These are phyloP conservation scores for Hyposoter didymator DNA, from an alignment of 2,888 invertebrate species.

Conservation along the genomic window DNA sequence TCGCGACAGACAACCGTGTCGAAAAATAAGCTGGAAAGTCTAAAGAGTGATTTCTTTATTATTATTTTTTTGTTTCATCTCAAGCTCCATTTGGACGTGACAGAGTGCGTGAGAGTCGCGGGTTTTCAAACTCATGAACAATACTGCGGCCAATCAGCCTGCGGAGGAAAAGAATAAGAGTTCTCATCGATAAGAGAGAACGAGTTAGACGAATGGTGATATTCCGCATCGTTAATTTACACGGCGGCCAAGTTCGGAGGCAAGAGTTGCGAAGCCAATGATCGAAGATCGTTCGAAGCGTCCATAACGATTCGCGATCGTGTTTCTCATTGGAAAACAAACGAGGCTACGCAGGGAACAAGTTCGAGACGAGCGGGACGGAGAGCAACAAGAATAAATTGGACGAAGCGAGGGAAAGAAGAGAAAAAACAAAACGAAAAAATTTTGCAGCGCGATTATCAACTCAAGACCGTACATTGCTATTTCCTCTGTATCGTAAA, in stretches of 20 bases:
- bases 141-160: constrained; percentile 8
- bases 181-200: constrained; percentile 52
- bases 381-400: constrained; percentile 9
- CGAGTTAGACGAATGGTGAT: constrained; percentile 25
- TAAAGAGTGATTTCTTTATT: neutral
- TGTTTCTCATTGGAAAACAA: constrained; percentile 17
- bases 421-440: neutral
- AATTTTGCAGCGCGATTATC: neutral
- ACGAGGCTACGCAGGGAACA: constrained; percentile 6
- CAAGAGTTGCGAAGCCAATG: constrained; percentile 12
- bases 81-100: neutral
- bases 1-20: neutral
- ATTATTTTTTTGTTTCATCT: neutral
- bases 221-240: constrained; percentile 68
- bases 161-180: constrained; percentile 42
- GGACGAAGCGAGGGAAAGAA: neutral
- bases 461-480: neutral
- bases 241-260: constrained; percentile 31
- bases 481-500: constrained; percentile 4
- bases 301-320: neutral
- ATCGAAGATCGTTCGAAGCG: constrained; percentile 31
- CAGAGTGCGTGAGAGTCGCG: neutral
- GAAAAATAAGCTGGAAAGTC: neutral
- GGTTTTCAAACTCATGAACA: neutral
- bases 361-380: neutral